These are phyloP conservation scores for Drosophila pseudotakahashii DNA, from an alignment of 2,888 invertebrate species.

Conservation along the genomic window DNA sequence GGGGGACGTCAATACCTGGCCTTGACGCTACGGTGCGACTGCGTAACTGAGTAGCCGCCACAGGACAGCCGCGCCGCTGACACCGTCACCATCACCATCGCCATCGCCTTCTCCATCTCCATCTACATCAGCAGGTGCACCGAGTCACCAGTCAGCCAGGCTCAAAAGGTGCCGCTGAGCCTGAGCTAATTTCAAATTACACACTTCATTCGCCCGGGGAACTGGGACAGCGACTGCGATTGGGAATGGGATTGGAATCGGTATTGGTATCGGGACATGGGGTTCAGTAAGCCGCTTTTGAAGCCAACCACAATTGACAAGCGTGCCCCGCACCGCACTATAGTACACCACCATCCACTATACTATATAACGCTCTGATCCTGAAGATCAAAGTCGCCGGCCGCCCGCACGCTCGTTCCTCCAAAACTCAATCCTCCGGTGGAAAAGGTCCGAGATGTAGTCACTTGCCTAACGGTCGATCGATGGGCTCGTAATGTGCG, in stretches of 20 bases:
- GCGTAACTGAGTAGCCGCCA: conserved; percentile 77
- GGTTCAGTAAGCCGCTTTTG: conserved; percentile 59
- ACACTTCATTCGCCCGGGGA: conserved; percentile 74
- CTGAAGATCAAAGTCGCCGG: conserved; percentile 63
- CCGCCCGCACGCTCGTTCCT: conserved; percentile 45
- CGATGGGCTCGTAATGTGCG: conserved; percentile 64
- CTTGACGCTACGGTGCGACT: conserved; percentile 48
- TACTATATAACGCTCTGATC: conserved; percentile 51
- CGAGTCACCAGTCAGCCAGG: conserved; percentile 17
- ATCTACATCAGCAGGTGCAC: conserved; percentile 65
- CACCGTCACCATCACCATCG: conserved; percentile 18
- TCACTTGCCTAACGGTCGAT: conserved; percentile 50
- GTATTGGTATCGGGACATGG: conserved; percentile 36
- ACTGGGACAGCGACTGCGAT: conserved; percentile 37
- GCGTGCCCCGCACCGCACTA: conserved; percentile 53
- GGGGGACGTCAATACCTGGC: conserved; percentile 17
- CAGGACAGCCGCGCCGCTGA: conserved; percentile 39
- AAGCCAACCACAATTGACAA: conserved; percentile 74
- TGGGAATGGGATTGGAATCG: conserved; percentile 8
- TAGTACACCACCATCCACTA: background rate
- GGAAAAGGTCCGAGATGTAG: conserved; percentile 8
- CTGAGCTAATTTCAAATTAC: conserved; percentile 79
- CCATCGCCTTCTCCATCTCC: background rate
- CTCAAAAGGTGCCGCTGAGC: conserved; percentile 74
- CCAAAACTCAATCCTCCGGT: background rate